phyloP scores from a whole-genome alignment of 2,888 invertebrate genomes.

The Drosophila nr. perissopoda region DNA sequence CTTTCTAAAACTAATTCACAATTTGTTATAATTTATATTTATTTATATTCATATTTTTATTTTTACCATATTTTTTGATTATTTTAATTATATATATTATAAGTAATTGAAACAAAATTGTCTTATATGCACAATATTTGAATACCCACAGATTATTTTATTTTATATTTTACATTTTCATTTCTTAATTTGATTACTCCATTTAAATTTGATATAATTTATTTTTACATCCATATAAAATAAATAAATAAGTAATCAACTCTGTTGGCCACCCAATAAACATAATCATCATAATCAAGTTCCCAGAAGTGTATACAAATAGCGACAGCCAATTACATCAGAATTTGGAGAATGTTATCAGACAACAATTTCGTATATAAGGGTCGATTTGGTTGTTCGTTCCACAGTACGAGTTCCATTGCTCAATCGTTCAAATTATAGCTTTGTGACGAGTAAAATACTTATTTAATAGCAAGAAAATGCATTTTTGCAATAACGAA shows the following conservation, averaged over 20 bases:
- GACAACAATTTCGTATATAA: conserved; percentile 25
- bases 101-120: neutral
- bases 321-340: conserved; percentile 8
- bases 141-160: neutral
- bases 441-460: neutral
- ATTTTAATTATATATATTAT: neutral
- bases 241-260: neutral
- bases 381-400: neutral
- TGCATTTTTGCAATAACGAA: conserved; percentile 16
- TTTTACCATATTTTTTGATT: neutral
- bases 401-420: conserved; percentile 20
- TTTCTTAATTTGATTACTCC: neutral
- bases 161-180: neutral
- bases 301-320: no score
- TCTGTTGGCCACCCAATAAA: neutral
- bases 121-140: neutral
- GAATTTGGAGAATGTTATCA: conserved; percentile 11
- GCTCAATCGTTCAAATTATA: conserved; percentile 14
- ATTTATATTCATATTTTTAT: neutral
- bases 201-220: neutral
- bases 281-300: neutral
- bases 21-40: neutral
- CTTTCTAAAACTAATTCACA: neutral
- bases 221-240: neutral
- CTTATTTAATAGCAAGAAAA: neutral